Percentiles rank a stretch among this genome's conserved stretches.
Conservation (phyloP, 2,888 invertebrate species). For the Amphiduros pacificus region DNA sequence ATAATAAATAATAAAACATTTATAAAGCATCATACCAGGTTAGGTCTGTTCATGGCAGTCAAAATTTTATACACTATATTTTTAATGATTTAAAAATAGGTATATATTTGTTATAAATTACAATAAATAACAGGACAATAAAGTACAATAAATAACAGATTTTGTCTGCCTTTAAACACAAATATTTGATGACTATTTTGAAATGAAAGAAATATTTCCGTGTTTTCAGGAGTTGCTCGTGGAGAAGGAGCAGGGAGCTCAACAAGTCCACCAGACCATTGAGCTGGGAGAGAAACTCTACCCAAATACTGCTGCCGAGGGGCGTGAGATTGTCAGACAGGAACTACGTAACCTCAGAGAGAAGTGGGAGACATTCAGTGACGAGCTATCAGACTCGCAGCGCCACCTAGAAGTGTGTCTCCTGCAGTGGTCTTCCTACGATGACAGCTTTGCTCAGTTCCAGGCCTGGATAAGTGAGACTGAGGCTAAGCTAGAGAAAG, state of each 20-base stretch:
- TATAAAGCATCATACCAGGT: too few species aligned
- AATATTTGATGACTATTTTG: too few species aligned
- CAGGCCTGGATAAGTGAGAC: slow-evolving; percentile 77
- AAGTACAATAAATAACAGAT: too few species aligned
- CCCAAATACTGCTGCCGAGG: slow-evolving; percentile 88
- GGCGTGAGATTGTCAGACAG: slow-evolving; percentile 83
- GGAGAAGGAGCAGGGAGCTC: slow-evolving; percentile 83
- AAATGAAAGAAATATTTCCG: neutral
- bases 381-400: slow-evolving; percentile 80
- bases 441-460: slow-evolving; percentile 80
- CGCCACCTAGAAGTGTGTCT: slow-evolving; percentile 77
- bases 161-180: too few species aligned
- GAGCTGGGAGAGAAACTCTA: slow-evolving; percentile 83
- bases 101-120: too few species aligned
- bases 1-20: too few species aligned
- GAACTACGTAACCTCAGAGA: slow-evolving; percentile 69
- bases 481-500: slow-evolving; percentile 75
- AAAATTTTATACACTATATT: too few species aligned
- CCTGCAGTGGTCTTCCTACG: slow-evolving; percentile 90
- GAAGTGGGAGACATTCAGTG: slow-evolving; percentile 85
- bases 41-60: too few species aligned
- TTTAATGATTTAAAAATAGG: too few species aligned
- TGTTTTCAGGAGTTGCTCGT: slow-evolving; percentile 59
- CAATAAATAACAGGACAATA: too few species aligned
- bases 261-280: slow-evolving; percentile 75